Base-by-base conservation (phyloP, 2,888 invertebrate species). In the Limnephilus lunatus region DNA sequence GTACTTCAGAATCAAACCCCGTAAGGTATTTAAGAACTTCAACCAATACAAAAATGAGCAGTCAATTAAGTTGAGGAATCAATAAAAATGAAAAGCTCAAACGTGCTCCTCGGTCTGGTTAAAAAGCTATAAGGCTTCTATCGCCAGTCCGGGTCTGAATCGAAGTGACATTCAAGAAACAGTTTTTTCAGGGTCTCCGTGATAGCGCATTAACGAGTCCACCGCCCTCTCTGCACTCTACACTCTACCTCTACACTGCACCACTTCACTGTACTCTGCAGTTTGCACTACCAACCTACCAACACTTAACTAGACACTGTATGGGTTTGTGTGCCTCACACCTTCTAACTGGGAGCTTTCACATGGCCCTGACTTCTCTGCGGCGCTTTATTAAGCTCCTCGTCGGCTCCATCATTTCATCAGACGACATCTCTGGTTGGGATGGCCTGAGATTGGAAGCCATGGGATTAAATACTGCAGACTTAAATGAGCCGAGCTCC, bases 331-430 rank as follows among this genome's bases (percentile, higher is more conserved):
- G 32, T 83, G 83, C 83, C 83, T 83, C 35, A 83, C 83, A 83
- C 83, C 83, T 83, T 39, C 83, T 35, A 14, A 39, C 83, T 32
- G 83, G 32, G 32, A 25, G 32, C 35, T 83, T 83, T 83, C 83
- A 83, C 83, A 83, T 83, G 83, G 83, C 83, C 83, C 83, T 83
- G 83, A 83, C 83, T 83, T 35, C 83, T 19, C 19, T n/a, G 15
- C 25, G 83, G 19, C 35, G 2, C 83, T 83, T 25, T 32, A 25
- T 39, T 83, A 25, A 35, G 35, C 83, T 83, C 83, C 9, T 83
- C 83, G 83, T 39, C 83, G 35, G 35, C 83, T 83, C 15, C 83
- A n/a, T 83, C 83, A 83, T 83, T 83, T 32, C 68, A 68, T 83
- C 32, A 32, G 82, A n/a, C n/a, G 82, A 83, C 35, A 35, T 25